Evolutionary conservation across 1,140 invertebrate species (phyloP).

Genomic region (Zaprionus capensis): DNA sequence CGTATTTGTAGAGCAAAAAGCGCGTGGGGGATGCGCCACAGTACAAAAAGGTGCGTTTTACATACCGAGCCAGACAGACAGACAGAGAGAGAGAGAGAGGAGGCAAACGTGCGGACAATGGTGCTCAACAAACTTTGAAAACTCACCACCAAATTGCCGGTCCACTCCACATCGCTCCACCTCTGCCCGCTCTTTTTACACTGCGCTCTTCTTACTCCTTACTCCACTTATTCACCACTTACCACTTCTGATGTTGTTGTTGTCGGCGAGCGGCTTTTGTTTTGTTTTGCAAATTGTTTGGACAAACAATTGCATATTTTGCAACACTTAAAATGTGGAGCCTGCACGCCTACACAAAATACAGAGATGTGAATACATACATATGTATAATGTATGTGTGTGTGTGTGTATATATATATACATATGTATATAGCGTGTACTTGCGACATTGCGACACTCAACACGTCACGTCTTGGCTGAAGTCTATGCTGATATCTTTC

Average conservation of each 20-base stretch:
- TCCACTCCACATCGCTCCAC: neutral
- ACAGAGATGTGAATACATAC: neutral
- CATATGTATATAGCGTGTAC: neutral
- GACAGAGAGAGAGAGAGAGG: neutral
- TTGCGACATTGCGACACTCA: constrained; percentile 7
- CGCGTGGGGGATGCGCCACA: constrained; percentile 23
- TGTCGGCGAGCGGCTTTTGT: constrained; percentile 17
- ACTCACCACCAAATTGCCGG: constrained; percentile 49
- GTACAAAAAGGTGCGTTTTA: constrained; percentile 37
- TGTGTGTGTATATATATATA: neutral
- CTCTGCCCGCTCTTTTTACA: constrained; percentile 4
- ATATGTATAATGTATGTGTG: neutral
- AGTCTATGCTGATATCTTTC: constrained; percentile 5
- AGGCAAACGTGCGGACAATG: constrained; percentile 7
- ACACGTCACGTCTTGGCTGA: constrained; percentile 1
- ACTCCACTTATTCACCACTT: neutral
- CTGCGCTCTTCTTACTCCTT: neutral
- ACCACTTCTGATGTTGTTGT: constrained; percentile 16
- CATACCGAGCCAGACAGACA: constrained; percentile 6
- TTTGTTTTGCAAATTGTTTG: constrained; percentile 61
- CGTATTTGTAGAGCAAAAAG: constrained; percentile 25
- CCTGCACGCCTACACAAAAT: constrained; percentile 13
- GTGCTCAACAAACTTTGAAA: constrained; percentile 31
- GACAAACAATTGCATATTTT: constrained; percentile 68
- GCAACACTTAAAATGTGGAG: constrained; percentile 57